Base-by-base conservation (phyloP, 2,888 invertebrate genomes). In the Drosophila meridionalis region DNA sequence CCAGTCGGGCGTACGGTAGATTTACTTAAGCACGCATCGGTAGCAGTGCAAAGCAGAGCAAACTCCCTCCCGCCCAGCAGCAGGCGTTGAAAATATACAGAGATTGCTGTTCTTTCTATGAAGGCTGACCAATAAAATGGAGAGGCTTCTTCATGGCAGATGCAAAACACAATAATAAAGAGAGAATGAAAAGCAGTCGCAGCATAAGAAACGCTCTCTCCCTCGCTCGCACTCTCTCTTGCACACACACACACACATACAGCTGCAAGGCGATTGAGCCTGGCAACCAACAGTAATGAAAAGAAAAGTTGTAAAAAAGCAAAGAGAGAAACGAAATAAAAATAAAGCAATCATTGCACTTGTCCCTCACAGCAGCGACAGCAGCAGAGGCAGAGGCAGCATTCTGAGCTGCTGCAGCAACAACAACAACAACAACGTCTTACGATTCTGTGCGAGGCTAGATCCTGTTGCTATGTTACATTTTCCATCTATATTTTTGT, bases 301-400 rank as follows among this genome's bases (percentile, higher is more conserved):
- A 80, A 83, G 70, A 73, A 81, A 71, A 82, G 71, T 78, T 78
- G 73, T 69, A 62, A 78, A 78, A 69, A 61, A 43, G 57, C 50
- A 73, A 64, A 73, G 48, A 45, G 40, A 43, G 11, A 73, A 48
- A 71, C 43, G 63, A 62, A 67, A 68, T 57, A 65, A 45, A 76
- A 76, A 81, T 74, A 73, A 74, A 81, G 82, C 82, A 86, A 86
- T 86, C 87, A 77, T 83, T 86, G 87, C 83, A 83, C 82, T 83
- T 77, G 84, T 73, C 69, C 66, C 67, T 50, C 65, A 62, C 64
- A 53, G 60, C 60, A 34, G 50, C 64, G 56, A 28, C 45, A 36
- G 58, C 55, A 6, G 2, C 50, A 48, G 14, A 36, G 43, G 14
- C 28, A 55, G 20, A 20, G 20, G 59, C 58, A 30, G 52, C 63